Conservation (phyloP, 2,888 invertebrate genomes). For the Brachypalpus laphriformis region DNA sequence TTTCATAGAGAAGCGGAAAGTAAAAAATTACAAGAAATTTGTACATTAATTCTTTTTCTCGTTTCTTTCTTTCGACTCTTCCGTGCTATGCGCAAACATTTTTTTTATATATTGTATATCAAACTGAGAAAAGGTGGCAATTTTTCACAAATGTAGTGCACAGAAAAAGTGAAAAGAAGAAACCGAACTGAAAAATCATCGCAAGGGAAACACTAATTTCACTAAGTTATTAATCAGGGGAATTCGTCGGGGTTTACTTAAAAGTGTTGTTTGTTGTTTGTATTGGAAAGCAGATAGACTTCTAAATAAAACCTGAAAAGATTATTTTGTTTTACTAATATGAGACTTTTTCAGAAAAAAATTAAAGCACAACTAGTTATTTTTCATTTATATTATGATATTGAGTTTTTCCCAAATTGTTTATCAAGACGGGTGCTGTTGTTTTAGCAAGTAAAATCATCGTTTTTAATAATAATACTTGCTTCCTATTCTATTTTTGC, state of each 20-base stretch:
- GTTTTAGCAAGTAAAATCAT: too few species aligned
- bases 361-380: too few species aligned
- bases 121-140: conserved; percentile 18
- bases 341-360: too few species aligned
- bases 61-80: neutral
- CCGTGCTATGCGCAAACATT: neutral
- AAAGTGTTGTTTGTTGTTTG: too few species aligned
- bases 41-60: conserved; percentile 34
- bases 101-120: neutral
- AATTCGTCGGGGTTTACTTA: neutral
- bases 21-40: conserved; percentile 63
- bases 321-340: too few species aligned
- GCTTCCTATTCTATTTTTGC: too few species aligned
- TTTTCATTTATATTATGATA: too few species aligned
- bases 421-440: too few species aligned
- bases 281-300: too few species aligned
- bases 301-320: too few species aligned
- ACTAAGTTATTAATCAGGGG: conserved; percentile 1
- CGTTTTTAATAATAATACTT: too few species aligned
- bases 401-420: too few species aligned
- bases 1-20: conserved; percentile 33
- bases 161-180: neutral
- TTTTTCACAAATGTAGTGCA: conserved; percentile 4
- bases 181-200: conserved; percentile 6
- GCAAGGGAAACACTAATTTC: neutral